Base-by-base conservation (phyloP, 1,140 invertebrate genomes). In the Lordiphosa collinella region DNA sequence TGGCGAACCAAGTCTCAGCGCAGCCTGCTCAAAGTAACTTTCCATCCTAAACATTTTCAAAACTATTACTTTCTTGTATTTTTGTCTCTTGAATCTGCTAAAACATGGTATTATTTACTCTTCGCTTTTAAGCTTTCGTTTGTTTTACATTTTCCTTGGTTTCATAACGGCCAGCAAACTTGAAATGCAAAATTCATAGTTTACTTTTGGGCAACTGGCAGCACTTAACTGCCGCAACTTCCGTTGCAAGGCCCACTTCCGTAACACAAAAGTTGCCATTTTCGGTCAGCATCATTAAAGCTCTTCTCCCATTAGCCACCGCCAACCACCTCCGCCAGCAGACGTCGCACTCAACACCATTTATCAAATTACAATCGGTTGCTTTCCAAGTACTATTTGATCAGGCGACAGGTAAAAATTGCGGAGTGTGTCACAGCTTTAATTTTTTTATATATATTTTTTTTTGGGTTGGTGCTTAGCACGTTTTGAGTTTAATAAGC, bases 211-310 rank as follows among this genome's bases (percentile, higher is more conserved):
- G 22, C 22, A 7, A 25, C 22, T 0, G 22, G 22, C 38, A 22
- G 38, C 40, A 25, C 40, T 44, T 44, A 44, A 44, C 29, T 44
- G 13, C 41, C 41, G 41, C 22, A 44, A 31, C 11, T 44, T 44
- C 41, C 41, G 41, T 29, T 44, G 41, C 16, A n/a, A 5, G 41
- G 7, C 41, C n/a, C 29, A 44, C 41, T 44, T 44, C 41, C 41
- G 22, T 13, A 29, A 12, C 4, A 0, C 41, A 13, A 44, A 29
- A 44, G 29, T 11, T 44, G 41, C 41, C 29, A 11, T 2, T 29
- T 29, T 43, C 11, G 40, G 18, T 25, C 8, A 12, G 18, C 40
- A 43, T 12, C 10, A 29, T 25, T 43, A 12, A 43, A 43, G 1
- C 41, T 11, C 9, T 6, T 4, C 11, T 4, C 11, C 12, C 22